These are phyloP conservation scores for Puffinus mauretanicus DNA, from an alignment of 2,113 vertebrate genomes.

Conservation along the genomic window DNA sequence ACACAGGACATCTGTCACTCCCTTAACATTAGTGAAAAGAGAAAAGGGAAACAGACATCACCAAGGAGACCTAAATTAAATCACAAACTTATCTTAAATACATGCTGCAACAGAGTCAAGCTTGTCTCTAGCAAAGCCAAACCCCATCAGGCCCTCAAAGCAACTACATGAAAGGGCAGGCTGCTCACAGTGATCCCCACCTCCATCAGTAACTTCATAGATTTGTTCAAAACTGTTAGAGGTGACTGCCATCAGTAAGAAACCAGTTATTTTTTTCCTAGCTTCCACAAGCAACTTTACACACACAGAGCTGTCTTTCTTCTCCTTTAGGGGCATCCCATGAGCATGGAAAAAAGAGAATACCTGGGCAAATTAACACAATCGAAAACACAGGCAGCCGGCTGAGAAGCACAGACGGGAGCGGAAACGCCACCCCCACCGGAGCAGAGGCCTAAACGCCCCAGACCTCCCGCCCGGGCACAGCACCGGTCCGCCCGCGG, in stretches of 20 bases:
- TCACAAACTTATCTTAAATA: not conserved
- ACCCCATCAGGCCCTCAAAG: not conserved
- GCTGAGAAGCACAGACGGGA: not conserved
- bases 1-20: slow-evolving; percentile 95
- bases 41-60: not conserved
- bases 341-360: not conserved
- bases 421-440: accelerated
- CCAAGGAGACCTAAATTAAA: not conserved
- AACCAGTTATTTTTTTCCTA: accelerated
- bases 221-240: not conserved
- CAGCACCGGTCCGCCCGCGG: not conserved
- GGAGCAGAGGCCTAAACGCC: not conserved
- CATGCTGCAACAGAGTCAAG: not conserved
- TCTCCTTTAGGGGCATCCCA: not conserved
- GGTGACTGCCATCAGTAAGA: not conserved
- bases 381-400: accelerated
- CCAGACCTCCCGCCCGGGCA: not conserved
- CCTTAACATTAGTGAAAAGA: slow-evolving; percentile 70
- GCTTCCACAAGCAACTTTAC: not conserved
- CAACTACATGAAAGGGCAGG: not conserved
- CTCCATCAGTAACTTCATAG: not conserved
- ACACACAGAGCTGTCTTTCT: too few species aligned
- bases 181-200: not conserved
- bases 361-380: accelerated
- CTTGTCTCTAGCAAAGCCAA: not conserved